Conservation (phyloP, 2,888 invertebrate genomes). For the Drosophila buzzatii region DNA sequence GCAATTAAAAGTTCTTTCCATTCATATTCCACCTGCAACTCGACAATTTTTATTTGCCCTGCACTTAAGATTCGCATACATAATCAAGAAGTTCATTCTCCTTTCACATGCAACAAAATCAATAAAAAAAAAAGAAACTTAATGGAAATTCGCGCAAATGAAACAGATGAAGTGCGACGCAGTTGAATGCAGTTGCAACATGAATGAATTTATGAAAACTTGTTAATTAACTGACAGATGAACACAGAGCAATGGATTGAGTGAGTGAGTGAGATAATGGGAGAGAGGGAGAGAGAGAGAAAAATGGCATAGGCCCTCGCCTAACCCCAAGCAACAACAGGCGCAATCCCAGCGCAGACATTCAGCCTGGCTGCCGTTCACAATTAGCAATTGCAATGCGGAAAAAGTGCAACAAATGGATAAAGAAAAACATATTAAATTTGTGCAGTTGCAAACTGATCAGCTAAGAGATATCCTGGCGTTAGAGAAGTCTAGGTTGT, state of each 20-base stretch:
- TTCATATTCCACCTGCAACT: constrained; percentile 1
- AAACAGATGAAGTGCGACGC: constrained; percentile 28
- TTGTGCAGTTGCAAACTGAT: not conserved
- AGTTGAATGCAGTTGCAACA: constrained; percentile 34
- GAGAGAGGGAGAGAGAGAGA: not conserved
- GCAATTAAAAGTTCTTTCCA: constrained; percentile 3
- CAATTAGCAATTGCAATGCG: constrained; percentile 56
- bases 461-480: not conserved
- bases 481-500: not conserved
- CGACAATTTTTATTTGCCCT: not conserved
- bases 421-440: constrained; percentile 18
- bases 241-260: constrained; percentile 21
- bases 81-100: constrained; percentile 47
- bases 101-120: constrained; percentile 21
- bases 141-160: constrained; percentile 38
- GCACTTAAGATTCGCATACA: constrained; percentile 23
- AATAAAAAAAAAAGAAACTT: constrained; percentile 24
- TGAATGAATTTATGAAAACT: constrained; percentile 68
- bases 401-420: constrained; percentile 36
- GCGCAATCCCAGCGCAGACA: constrained; percentile 4
- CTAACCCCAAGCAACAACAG: constrained; percentile 11
- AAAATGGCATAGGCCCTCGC: not conserved
- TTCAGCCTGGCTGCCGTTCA: constrained; percentile 17
- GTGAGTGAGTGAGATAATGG: not conserved
- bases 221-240: constrained; percentile 71